Percentiles rank a stretch among this genome's conserved stretches.
These are phyloP conservation scores for Rhopilema esculentum DNA, from an alignment of 30 jellyfish, hydroid and myxozoan genomes.

Conservation along the genomic window DNA sequence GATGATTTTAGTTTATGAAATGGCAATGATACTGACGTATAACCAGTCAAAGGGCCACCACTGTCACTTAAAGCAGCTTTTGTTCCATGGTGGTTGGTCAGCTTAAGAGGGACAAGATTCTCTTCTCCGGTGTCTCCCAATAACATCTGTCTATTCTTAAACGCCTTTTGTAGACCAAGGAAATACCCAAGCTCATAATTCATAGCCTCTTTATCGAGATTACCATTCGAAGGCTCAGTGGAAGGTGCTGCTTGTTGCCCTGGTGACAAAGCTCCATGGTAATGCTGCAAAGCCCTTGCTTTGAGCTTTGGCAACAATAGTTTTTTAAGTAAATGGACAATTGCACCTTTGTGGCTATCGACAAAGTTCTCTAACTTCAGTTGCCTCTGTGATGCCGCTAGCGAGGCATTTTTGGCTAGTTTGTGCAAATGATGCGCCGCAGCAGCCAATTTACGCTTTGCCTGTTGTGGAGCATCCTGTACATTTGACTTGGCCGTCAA, in stretches of 20 bases:
- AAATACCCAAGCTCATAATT: conserved; percentile 73
- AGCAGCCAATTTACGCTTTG: neutral
- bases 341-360: conserved; percentile 62
- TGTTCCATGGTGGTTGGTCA: neutral
- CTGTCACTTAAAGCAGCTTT: conserved; percentile 31
- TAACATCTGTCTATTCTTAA: conserved; percentile 46
- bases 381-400: conserved; percentile 15
- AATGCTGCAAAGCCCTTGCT: conserved; percentile 63
- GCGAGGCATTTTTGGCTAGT: conserved; percentile 4
- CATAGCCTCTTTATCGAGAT: conserved; percentile 75
- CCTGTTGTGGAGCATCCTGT: conserved; percentile 1
- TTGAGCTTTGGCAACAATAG: conserved; percentile 60
- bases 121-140: conserved; percentile 27
- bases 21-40: conserved; percentile 63
- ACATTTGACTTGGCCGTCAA: neutral
- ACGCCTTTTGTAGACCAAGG: conserved; percentile 68
- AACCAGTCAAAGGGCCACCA: conserved; percentile 62
- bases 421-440: conserved; percentile 3
- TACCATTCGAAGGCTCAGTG: conserved; percentile 36
- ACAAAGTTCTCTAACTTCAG: conserved; percentile 42
- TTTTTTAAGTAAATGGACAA: conserved; percentile 39
- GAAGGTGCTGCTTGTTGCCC: neutral
- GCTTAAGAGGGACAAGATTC: conserved; percentile 33
- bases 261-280: neutral
- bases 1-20: conserved; percentile 24